These are phyloP conservation scores for Synanthedon andrenaeformis DNA, from an alignment of 2,888 invertebrate species.

Conservation along the genomic window DNA sequence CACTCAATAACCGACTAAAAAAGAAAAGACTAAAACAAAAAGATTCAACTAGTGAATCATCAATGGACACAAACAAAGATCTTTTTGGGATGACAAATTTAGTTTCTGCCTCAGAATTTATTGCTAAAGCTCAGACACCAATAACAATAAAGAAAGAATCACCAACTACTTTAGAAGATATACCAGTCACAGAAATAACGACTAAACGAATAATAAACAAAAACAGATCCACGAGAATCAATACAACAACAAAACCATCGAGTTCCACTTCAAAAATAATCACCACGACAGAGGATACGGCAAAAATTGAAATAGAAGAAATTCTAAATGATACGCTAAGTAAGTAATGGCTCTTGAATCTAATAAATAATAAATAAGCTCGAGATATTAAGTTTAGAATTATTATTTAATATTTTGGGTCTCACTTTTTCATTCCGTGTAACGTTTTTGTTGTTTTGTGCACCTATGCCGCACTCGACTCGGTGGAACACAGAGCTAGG, in stretches of 20 bases:
- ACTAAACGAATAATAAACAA: constrained; percentile 1
- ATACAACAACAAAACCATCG: constrained; percentile 12
- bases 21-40: constrained; percentile 49
- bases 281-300: constrained; percentile 48
- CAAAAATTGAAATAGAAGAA: constrained; percentile 76
- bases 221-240: constrained; percentile 7
- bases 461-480: too few species aligned
- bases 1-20: constrained; percentile 43
- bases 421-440: too few species aligned
- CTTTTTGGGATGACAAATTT: constrained; percentile 42
- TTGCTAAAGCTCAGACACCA: constrained; percentile 37
- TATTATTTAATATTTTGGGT: too few species aligned
- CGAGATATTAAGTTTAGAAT: too few species aligned
- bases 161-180: constrained; percentile 18
- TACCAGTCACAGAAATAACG: constrained; percentile 14
- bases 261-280: constrained; percentile 13
- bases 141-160: constrained; percentile 8
- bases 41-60: constrained; percentile 41
- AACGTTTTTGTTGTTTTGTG: too few species aligned
- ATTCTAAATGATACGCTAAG: constrained; percentile 72
- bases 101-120: constrained; percentile 55
- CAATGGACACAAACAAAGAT: constrained; percentile 38
- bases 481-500: too few species aligned
- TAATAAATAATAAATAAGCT: too few species aligned
- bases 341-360: constrained; percentile 18